phyloP scores from a whole-genome alignment of 2,113 vertebrate species.

The Eleginops maclovinus region DNA sequence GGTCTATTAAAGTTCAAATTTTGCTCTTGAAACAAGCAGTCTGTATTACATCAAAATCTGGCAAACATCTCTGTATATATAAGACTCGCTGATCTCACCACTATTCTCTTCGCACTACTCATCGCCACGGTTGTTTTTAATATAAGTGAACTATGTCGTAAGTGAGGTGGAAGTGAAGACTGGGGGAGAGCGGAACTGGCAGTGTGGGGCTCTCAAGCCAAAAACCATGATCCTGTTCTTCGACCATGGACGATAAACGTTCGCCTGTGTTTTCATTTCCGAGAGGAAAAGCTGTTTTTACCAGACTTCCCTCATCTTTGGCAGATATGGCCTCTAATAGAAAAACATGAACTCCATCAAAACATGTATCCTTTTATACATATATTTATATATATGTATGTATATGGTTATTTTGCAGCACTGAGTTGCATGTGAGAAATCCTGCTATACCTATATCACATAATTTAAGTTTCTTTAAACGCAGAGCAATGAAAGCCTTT shows the following conservation, averaged over 20 bases:
- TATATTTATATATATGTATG: neutral
- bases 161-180: constrained; percentile 39
- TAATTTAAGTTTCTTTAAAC: constrained; percentile 24
- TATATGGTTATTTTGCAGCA: constrained; percentile 9
- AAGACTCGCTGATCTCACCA: constrained; percentile 65
- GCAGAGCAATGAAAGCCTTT: constrained; percentile 21
- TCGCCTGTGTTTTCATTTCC: constrained; percentile 69
- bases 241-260: constrained; percentile 61
- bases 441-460: constrained; percentile 5
- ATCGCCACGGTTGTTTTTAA: constrained; percentile 65
- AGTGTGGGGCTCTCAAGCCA: constrained; percentile 38
- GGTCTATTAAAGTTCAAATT: constrained; percentile 53
- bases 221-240: constrained; percentile 56
- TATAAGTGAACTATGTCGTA: constrained; percentile 56
- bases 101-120: constrained; percentile 53
- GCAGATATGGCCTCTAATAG: constrained; percentile 41
- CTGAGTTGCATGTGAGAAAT: neutral
- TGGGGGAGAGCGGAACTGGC: constrained; percentile 30
- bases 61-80: constrained; percentile 52
- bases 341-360: constrained; percentile 52
- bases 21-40: constrained; percentile 62
- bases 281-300: constrained; percentile 64
- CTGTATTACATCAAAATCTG: constrained; percentile 65
- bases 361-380: constrained; percentile 35
- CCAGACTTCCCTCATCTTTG: constrained; percentile 49